Evolutionary conservation across 2,888 invertebrate species (phyloP), one percentile per base, ranked within the genome.

Genomic region (Azorinus chamasolen): DNA sequence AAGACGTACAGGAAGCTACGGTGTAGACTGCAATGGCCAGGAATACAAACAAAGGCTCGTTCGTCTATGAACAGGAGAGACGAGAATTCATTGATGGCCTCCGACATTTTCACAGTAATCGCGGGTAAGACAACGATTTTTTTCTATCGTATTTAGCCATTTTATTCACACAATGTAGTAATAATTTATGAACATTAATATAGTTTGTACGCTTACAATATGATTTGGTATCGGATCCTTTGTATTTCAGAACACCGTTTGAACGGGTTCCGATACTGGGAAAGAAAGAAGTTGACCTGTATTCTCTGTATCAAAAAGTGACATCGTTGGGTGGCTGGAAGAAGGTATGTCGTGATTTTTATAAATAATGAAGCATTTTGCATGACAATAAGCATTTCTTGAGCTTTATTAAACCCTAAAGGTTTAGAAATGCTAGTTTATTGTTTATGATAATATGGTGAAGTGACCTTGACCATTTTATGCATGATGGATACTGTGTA

Each of bases 261-360:
- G 95, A 95, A 93, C 95, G 96, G 89, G 93, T 95, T 37, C 96
- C 97, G 2, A 94, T 95, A 92, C 96, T 99, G 78, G 97, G 96
- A 94, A 98, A 98, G 70, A 95, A 96, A 90, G 96, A 97, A 93
- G 95, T 99, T 91, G 98, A 99, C 94, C 95, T 99, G 85, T 97
- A 96, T 94, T 95, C 96, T 79, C 95, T 99, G 86, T 99, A 99
- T 94, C 96, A 96, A 88, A 95, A 97, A 92, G 99, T 99, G 61
- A 97, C 97, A 88, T 96, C 96, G 83, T 95, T 97, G 89, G 99
- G 99, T 88, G 99, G 99, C 88, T 96, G 98, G 95, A 95, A 97
- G 87, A 99, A 97, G 96, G 99, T 98, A 93, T 48, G 66, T 63
- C 45, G 18, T 32, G 22, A 45, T 43, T 27, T 41, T 45, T 27